Evolutionary conservation across 64 coral and sea anemone genomes (phyloP).

Genomic region (Stichodactyla helianthus): DNA sequence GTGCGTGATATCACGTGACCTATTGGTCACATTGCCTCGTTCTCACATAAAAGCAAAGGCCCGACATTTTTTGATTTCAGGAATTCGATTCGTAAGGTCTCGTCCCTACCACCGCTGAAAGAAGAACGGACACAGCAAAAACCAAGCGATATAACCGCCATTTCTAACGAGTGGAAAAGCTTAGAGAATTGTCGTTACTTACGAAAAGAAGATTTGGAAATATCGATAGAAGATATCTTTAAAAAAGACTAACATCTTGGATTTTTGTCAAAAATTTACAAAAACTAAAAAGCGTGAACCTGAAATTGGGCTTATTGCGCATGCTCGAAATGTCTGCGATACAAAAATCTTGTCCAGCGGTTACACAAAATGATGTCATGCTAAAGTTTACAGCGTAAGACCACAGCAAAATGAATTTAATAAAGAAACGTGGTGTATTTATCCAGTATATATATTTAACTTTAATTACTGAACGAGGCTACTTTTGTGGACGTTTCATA

Average conservation of each 20-base stretch:
- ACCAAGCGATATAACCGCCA: not conserved
- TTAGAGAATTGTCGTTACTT: constrained; percentile 75
- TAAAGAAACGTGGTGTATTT: not conserved
- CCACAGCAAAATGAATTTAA: not conserved
- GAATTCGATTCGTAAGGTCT: not conserved
- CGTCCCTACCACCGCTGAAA: constrained; percentile 55
- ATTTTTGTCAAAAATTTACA: no score
- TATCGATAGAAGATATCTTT: constrained; percentile 83
- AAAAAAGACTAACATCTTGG: constrained; percentile 38
- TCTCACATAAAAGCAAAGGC: not conserved
- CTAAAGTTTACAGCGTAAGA: not conserved
- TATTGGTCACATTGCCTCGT: no score
- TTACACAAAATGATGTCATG: not conserved
- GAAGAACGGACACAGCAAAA: constrained; percentile 28
- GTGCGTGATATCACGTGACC: no score
- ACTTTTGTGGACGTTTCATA: no score
- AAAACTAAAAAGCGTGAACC: no score
- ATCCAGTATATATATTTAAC: no score
- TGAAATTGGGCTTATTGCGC: no score
- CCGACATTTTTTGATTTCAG: not conserved
- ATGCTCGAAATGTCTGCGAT: no score
- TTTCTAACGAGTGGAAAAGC: constrained; percentile 39
- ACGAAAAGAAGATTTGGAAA: constrained; percentile 52
- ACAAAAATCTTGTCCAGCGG: no score
- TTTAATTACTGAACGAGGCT: no score